phyloP scores from a whole-genome alignment of 30 jellyfish, hydroid and myxozoan species.

The Pseudorhiza aurosa region DNA sequence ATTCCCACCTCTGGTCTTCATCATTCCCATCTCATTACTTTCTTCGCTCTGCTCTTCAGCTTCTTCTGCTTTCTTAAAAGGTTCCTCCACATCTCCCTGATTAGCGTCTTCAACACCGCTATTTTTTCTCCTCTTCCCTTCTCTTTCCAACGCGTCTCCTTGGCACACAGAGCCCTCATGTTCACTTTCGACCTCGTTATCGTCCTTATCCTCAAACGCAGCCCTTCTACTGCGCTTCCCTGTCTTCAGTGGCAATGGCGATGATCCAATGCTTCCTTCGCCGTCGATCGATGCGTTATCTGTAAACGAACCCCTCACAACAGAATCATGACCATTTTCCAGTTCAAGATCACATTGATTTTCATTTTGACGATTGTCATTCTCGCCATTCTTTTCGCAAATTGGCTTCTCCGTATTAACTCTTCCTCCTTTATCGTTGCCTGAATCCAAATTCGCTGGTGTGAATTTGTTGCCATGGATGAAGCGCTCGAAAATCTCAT shows the following conservation, averaged over 20 bases:
- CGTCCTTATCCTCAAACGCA: neutral
- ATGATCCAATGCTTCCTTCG: neutral
- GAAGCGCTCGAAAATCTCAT: conserved; percentile 22
- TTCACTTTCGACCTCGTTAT: neutral
- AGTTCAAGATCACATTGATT: too few relatives aligned
- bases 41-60: neutral
- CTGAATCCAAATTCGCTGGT: neutral
- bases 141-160: neutral
- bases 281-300: neutral
- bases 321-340: too few relatives aligned
- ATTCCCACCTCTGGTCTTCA: neutral
- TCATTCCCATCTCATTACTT: neutral
- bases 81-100: neutral
- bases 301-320: too few relatives aligned
- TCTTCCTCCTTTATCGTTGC: neutral
- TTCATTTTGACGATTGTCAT: too few relatives aligned
- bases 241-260: neutral
- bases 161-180: too few relatives aligned
- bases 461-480: conserved; percentile 1
- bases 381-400: too few relatives aligned
- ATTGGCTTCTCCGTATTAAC: too few relatives aligned
- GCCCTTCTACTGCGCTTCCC: neutral
- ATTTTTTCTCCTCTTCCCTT: conserved; percentile 1
- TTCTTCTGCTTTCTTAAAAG: neutral
- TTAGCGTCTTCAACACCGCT: neutral